These are phyloP conservation scores for Ligdia adustata DNA, from an alignment of 2,888 invertebrate genomes.

Conservation along the genomic window DNA sequence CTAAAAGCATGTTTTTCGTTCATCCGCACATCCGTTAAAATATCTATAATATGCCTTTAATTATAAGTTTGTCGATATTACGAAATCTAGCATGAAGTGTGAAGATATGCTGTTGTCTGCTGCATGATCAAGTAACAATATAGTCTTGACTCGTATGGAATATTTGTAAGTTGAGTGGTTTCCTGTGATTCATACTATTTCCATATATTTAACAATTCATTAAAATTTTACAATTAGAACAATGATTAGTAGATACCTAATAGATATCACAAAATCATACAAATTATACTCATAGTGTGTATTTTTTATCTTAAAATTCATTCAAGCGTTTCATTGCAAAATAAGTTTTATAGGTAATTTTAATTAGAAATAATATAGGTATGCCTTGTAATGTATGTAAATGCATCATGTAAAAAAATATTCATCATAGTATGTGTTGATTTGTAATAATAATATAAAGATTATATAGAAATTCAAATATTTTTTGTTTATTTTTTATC, in stretches of 20 bases:
- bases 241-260: slow-evolving; percentile 9
- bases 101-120: slow-evolving; percentile 14
- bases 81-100: slow-evolving; percentile 18
- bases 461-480: slow-evolving; percentile 60
- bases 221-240: slow-evolving; percentile 13
- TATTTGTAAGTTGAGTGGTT: slow-evolving; percentile 11
- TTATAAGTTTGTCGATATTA: slow-evolving; percentile 39
- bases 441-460: slow-evolving; percentile 45
- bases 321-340: slow-evolving; percentile 25
- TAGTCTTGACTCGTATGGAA: no score
- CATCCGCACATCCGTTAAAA: no score
- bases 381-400: slow-evolving; percentile 77
- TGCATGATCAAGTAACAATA: no score
- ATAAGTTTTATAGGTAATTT: slow-evolving; percentile 24
- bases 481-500: slow-evolving; percentile 64
- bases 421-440: slow-evolving; percentile 63
- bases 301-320: slow-evolving; percentile 11
- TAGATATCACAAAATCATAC: slow-evolving; percentile 18
- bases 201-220: slow-evolving; percentile 8
- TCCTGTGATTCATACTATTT: slow-evolving; percentile 8
- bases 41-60: slow-evolving; percentile 40
- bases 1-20: no score
- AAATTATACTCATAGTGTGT: slow-evolving; percentile 21
- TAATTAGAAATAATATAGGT: slow-evolving; percentile 38
- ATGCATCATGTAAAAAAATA: slow-evolving; percentile 70